Conservation (phyloP, 1,140 invertebrate genomes). For the Parapsyche elsis region DNA sequence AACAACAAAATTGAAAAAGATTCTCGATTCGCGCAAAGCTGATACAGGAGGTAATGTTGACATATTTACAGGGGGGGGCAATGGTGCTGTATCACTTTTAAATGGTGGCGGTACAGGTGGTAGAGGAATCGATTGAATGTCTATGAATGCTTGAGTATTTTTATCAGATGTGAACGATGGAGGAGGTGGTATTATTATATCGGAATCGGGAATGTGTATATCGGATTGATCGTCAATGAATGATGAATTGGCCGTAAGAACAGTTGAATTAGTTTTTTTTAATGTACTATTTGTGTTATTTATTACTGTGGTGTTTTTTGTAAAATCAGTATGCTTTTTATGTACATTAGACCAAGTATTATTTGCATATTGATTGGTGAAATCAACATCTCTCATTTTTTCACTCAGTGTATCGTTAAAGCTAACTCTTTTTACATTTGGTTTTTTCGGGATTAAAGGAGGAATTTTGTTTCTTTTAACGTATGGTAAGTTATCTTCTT, state of each 20-base stretch:
- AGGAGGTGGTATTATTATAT: conserved; percentile 53
- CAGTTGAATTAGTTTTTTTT: neutral
- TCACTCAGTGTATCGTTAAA: conserved; percentile 45
- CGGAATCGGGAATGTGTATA: conserved; percentile 48
- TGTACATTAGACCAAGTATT: conserved; percentile 19
- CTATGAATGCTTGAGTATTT: conserved; percentile 24
- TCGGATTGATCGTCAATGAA: conserved; percentile 49
- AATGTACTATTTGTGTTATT: neutral
- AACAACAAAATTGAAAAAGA: conserved; percentile 53
- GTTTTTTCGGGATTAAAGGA: conserved; percentile 51
- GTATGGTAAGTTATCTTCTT: conserved; percentile 36
- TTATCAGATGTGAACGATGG: conserved; percentile 42
- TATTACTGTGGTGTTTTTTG: neutral
- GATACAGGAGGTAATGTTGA: conserved; percentile 59
- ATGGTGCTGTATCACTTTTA: conserved; percentile 57
- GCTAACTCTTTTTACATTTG: conserved; percentile 51
- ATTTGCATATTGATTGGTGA: neutral
- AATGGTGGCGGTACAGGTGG: conserved; percentile 23
- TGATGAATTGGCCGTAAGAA: conserved; percentile 42
- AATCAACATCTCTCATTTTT: conserved; percentile 8
- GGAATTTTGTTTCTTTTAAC: conserved; percentile 21
- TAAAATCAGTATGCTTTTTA: neutral
- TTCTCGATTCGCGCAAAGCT: conserved; percentile 28
- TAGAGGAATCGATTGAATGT: conserved; percentile 41
- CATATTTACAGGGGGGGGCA: conserved; percentile 64